Conservation (phyloP, 2,888 invertebrate species). For the Osedax frankpressi region DNA sequence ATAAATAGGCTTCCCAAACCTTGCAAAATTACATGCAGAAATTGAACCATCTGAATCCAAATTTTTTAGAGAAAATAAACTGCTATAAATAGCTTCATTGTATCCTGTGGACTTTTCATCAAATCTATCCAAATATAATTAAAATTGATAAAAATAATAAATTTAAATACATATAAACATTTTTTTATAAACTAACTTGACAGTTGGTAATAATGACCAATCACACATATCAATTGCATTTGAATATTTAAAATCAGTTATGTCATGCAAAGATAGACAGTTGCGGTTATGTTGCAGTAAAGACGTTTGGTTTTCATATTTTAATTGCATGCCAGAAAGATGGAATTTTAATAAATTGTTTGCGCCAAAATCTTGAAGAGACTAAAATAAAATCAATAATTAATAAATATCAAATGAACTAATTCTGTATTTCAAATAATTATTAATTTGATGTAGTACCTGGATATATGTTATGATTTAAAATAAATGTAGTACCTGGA, state of each 20-base stretch:
- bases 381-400: background rate
- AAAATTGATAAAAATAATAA: too few species aligned
- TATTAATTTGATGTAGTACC: too few species aligned
- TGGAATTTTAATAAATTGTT: background rate
- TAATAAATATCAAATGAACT: too few species aligned
- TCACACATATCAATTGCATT: background rate
- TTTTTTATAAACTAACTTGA: too few species aligned
- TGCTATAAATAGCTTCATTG: background rate
- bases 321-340: background rate
- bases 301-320: too few species aligned
- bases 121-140: background rate
- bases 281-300: too few species aligned
- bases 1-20: too few species aligned
- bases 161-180: too few species aligned
- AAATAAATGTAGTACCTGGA: too few species aligned
- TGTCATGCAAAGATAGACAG: too few species aligned
- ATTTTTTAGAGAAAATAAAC: background rate
- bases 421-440: too few species aligned
- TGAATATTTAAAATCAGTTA: background rate
- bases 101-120: background rate
- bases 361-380: background rate
- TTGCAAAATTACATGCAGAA: background rate
- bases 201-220: background rate
- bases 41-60: background rate
- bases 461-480: too few species aligned